phyloP scores from a whole-genome alignment of 2,888 invertebrate species.

The Escarpia spicata region DNA sequence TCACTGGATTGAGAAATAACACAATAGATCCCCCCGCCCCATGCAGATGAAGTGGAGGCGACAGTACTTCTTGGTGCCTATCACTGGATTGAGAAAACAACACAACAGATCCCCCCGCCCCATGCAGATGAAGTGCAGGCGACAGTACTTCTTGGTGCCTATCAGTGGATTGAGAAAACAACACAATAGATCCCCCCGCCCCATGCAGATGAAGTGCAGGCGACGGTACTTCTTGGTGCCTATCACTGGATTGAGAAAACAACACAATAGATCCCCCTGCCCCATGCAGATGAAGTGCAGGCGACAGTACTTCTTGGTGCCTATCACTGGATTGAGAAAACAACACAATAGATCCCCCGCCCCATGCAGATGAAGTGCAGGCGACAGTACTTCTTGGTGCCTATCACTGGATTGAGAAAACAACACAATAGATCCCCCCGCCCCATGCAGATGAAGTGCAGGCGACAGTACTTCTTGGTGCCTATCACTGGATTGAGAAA shows the following conservation, averaged over 20 bases:
- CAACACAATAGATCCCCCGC: slow-evolving; percentile 69
- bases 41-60: slow-evolving; percentile 91
- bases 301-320: slow-evolving; percentile 85
- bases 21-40: slow-evolving; percentile 72
- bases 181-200: slow-evolving; percentile 70
- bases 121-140: slow-evolving; percentile 89
- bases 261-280: slow-evolving; percentile 69
- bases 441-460: slow-evolving; percentile 90
- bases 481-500: slow-evolving; percentile 73
- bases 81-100: slow-evolving; percentile 69
- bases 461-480: slow-evolving; percentile 84
- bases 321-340: slow-evolving; percentile 71
- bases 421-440: slow-evolving; percentile 68
- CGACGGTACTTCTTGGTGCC: slow-evolving; percentile 86
- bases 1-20: slow-evolving; percentile 69
- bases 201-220: slow-evolving; percentile 89
- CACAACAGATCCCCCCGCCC: slow-evolving; percentile 72
- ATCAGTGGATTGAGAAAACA: slow-evolving; percentile 70
- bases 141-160: slow-evolving; percentile 84
- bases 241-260: slow-evolving; percentile 70
- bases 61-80: slow-evolving; percentile 83
- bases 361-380: slow-evolving; percentile 90
- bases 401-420: slow-evolving; percentile 71
- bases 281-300: slow-evolving; percentile 90
- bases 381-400: slow-evolving; percentile 85